Evolutionary conservation across 1,140 invertebrate genomes (phyloP), one percentile per base, ranked within the genome.

Genomic region (Aphis gossypii): DNA sequence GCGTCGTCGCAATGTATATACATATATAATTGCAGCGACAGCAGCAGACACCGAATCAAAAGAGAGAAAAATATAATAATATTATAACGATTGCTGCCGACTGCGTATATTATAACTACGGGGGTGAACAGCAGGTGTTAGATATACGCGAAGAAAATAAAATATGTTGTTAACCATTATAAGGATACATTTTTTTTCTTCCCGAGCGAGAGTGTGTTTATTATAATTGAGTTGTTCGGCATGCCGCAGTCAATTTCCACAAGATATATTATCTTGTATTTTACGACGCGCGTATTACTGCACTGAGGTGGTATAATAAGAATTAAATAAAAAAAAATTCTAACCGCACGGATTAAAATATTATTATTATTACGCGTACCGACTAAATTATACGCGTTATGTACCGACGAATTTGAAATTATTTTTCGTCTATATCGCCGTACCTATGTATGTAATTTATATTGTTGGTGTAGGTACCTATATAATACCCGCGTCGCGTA

Each of bases 211-310:
- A 86, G 92, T 84, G 92, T 93, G 92, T 93, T 93, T 93, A 93
- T 93, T 93, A 93, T 93, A 93, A 93, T 93, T 93, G 92, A 93
- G 92, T 93, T 93, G 92, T 93, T 93, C 92, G 82, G 91, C 91
- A 84, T n/a, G 82, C 76, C 23, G 54, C 91, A 93, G 92, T 93
- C 48, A 41, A 84, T 93, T 93, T 93, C 76, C 76, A 93, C 92
- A 41, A 93, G 82, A 93, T 93, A 93, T 86, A 93, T 93, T 86
- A 54, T 84, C 82, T 54, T 86, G 82, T 93, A 93, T 93, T 93
- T 93, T 86, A 93, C 48, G 76, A 93, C 48, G 76, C 44, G 68
- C 89, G 23, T 56, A 86, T 84, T 93, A 93, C 60, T 76, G 60
- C 90, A 82, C 56, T 83, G 30, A 23, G 46, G 48, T 23, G 60